Evolutionary conservation across 2,888 invertebrate species (phyloP).

Genomic region (Andrena bucephala): DNA sequence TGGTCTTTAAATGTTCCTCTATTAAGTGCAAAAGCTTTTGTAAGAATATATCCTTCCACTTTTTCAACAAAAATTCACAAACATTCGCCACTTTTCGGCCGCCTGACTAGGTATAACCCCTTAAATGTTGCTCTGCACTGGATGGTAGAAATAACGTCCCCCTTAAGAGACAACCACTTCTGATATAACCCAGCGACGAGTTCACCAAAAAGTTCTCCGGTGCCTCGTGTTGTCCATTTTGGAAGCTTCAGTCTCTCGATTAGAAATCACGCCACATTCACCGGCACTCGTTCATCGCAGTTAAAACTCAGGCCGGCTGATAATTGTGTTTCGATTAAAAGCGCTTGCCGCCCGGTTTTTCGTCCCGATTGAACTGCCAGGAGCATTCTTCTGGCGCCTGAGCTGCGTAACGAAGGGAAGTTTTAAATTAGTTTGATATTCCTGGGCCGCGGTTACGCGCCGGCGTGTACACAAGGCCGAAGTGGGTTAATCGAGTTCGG

Average conservation of each 20-base stretch:
- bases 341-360: constrained; percentile 46
- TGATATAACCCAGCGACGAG: too few relatives aligned
- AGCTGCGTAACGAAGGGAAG: constrained; percentile 53
- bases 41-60: too few relatives aligned
- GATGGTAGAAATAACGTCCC: too few relatives aligned
- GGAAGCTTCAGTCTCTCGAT: background rate
- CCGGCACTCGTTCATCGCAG: background rate
- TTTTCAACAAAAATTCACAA: too few relatives aligned
- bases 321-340: constrained; percentile 63
- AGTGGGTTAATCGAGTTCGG: constrained; percentile 64
- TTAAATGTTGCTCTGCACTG: too few relatives aligned
- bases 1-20: too few relatives aligned
- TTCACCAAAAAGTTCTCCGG: too few relatives aligned
- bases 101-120: too few relatives aligned
- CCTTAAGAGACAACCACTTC: too few relatives aligned
- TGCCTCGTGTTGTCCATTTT: too few relatives aligned
- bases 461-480: constrained; percentile 36
- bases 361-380: constrained; percentile 62
- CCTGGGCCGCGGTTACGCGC: constrained; percentile 36
- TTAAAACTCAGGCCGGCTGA: constrained; percentile 28
- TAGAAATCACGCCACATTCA: background rate
- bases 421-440: constrained; percentile 71
- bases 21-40: too few relatives aligned
- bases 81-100: too few relatives aligned
- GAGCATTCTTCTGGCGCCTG: constrained; percentile 59